Evolutionary conservation across 2,888 invertebrate species (phyloP), one percentile per base, ranked within the genome.

Genomic region (Archips crataeganus): DNA sequence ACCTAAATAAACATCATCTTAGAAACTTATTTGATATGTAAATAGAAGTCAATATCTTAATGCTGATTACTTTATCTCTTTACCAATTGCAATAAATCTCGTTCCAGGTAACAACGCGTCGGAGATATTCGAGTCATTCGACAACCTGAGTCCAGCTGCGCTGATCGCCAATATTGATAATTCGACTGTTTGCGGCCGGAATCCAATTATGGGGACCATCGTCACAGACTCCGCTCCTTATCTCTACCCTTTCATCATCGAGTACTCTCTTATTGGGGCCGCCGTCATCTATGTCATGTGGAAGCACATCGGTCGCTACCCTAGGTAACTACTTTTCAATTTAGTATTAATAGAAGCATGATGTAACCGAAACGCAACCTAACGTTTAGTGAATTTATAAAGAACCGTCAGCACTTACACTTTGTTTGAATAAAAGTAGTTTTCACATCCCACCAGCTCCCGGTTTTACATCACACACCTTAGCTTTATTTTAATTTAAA

Each of bases 271-370:
- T 78, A 98, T 99, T 84, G 98, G 98, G 32, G 98, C 99, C 66
- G 98, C 98, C 68, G 98, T 99, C 57, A 97, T 99, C 83, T 99
- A 98, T 89, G 98, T 98, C 69, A 99, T 99, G 98, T 99, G 99
- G 99, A 97, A 98, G 87, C 98, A 98, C 87, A 98, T 98, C 89
- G 98, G 98, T 74, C 96, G 97, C 86, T 97, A 98, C 92, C 97
- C 98, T 67, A 97, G 97, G 96, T 97, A 92, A 93, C 9, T 69
- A 60, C n/a, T 34, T 45, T 3, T 13, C 5, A 32, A 54, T 63
- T 49, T 36, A 61, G 13, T 36, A 62, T 3, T 5, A 42, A 42
- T 65, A 61, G 36, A 74, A 70, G 74, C 74, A 74, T 74, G 74
- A 60, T 74, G 70, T 74, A 74, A 74, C 74, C 74, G 65, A 69